Conservation (phyloP, 2,888 invertebrate genomes). For the Cheilosia variabilis region DNA sequence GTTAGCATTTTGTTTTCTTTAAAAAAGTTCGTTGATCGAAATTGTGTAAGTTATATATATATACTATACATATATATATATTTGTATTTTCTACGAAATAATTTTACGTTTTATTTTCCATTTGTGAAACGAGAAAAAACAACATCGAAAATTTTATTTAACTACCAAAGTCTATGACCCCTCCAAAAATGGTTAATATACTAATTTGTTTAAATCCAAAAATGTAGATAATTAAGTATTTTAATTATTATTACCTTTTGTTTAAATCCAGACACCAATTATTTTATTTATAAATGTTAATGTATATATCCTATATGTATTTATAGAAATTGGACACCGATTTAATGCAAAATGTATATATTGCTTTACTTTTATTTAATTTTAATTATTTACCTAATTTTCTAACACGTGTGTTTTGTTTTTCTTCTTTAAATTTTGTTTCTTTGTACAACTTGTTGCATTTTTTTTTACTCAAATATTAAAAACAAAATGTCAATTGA, state of each 20-base stretch:
- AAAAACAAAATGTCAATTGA: slow-evolving; percentile 70
- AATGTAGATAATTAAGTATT: slow-evolving; percentile 65
- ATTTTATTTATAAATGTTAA: slow-evolving; percentile 65
- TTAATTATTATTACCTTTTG: slow-evolving; percentile 46
- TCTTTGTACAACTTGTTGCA: slow-evolving; percentile 77
- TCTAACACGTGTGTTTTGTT: slow-evolving; percentile 55
- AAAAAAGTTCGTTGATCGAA: slow-evolving; percentile 75
- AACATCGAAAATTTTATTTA: slow-evolving; percentile 77
- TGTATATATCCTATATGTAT: slow-evolving; percentile 52
- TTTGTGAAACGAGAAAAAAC: slow-evolving; percentile 67
- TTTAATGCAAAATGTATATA: slow-evolving; percentile 78
- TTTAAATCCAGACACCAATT: slow-evolving; percentile 66
- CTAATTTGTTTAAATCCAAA: slow-evolving; percentile 71
- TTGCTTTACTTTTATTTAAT: slow-evolving; percentile 75
- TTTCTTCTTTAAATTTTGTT: slow-evolving; percentile 65
- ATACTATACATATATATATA: background rate
- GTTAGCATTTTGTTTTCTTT: slow-evolving; percentile 62
- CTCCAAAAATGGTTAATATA: slow-evolving; percentile 79
- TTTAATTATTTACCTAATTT: slow-evolving; percentile 69
- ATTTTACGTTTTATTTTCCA: slow-evolving; percentile 24
- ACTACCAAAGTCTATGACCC: slow-evolving; percentile 82
- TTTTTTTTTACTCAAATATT: slow-evolving; percentile 63
- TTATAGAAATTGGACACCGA: slow-evolving; percentile 77
- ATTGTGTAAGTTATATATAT: slow-evolving; percentile 56
- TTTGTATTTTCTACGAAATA: slow-evolving; percentile 51